phyloP scores from a whole-genome alignment of 2,797 vertebrate genomes.

The Varecia variegata region DNA sequence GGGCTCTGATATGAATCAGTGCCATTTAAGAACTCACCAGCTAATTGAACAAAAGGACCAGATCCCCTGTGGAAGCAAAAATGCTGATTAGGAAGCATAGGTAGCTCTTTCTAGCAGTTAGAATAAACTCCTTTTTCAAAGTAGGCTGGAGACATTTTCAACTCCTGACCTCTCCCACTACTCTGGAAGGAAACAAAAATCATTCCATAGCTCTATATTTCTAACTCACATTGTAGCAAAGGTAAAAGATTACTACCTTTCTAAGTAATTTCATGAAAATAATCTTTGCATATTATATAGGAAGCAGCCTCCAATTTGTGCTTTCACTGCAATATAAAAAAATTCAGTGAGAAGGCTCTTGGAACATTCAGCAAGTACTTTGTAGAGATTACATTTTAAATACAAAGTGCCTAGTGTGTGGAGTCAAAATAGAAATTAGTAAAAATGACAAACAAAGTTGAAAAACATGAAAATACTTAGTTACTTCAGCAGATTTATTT shows the following conservation, averaged over 20 bases:
- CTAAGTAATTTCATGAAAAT: constrained; percentile 29
- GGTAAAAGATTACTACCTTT: neutral
- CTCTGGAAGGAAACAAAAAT: neutral
- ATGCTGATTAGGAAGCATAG: neutral
- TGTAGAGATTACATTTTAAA: neutral
- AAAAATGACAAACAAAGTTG: neutral
- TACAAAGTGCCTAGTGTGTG: neutral
- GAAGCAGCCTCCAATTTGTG: neutral
- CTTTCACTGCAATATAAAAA: neutral
- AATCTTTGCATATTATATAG: neutral
- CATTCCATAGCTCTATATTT: neutral
- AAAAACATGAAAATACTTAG: neutral
- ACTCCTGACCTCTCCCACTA: neutral
- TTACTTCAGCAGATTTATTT: neutral
- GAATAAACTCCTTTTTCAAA: constrained; percentile 3
- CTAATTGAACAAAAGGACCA: neutral
- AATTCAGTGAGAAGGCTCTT: neutral
- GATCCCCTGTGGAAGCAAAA: neutral
- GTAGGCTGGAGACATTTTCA: neutral
- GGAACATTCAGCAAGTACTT: constrained; percentile 19
- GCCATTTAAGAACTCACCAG: neutral
- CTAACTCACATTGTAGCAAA: neutral
- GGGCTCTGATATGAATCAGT: neutral
- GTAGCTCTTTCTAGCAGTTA: neutral
- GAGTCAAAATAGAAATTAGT: neutral